phyloP scores from a whole-genome alignment of 2,888 invertebrate species.

The Stegophylla sp. region DNA sequence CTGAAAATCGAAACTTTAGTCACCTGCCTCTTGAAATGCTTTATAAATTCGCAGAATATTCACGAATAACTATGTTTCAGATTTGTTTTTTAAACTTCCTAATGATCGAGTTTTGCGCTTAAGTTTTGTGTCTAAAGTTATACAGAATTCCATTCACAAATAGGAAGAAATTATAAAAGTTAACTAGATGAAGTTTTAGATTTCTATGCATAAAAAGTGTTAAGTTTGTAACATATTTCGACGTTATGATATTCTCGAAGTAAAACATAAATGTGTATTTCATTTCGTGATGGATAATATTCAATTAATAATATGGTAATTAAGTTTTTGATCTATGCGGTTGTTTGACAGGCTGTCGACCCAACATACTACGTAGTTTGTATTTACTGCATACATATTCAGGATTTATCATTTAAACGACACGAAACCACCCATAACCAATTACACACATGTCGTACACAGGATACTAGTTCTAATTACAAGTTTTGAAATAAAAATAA shows the following conservation, averaged over 20 bases:
- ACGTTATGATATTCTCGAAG: too few relatives aligned
- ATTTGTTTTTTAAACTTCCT: slow-evolving; percentile 36
- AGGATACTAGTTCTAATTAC: slow-evolving; percentile 12
- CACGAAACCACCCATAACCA: slow-evolving; percentile 27
- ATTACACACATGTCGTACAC: slow-evolving; percentile 13
- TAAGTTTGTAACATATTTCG: too few relatives aligned
- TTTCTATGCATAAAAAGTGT: too few relatives aligned
- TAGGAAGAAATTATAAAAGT: too few relatives aligned
- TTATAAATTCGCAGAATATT: slow-evolving; percentile 21
- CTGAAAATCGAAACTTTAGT: slow-evolving; percentile 30
- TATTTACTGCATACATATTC: slow-evolving; percentile 7
- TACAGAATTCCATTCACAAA: background rate
- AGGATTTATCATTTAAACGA: slow-evolving; percentile 11
- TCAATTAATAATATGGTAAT: slow-evolving; percentile 5
- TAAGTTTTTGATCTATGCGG: background rate
- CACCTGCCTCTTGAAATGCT: slow-evolving; percentile 2
- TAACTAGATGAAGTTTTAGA: too few relatives aligned
- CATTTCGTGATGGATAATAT: background rate
- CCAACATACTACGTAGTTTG: background rate
- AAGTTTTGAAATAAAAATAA: slow-evolving; percentile 1
- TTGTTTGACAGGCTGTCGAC: slow-evolving; percentile 12
- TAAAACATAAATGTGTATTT: too few relatives aligned
- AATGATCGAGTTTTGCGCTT: slow-evolving; percentile 6
- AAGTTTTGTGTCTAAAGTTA: slow-evolving; percentile 16
- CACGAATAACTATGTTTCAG: slow-evolving; percentile 2